Conservation (phyloP, 2,113 vertebrate species). For the Dicrurus megarhynchus region DNA sequence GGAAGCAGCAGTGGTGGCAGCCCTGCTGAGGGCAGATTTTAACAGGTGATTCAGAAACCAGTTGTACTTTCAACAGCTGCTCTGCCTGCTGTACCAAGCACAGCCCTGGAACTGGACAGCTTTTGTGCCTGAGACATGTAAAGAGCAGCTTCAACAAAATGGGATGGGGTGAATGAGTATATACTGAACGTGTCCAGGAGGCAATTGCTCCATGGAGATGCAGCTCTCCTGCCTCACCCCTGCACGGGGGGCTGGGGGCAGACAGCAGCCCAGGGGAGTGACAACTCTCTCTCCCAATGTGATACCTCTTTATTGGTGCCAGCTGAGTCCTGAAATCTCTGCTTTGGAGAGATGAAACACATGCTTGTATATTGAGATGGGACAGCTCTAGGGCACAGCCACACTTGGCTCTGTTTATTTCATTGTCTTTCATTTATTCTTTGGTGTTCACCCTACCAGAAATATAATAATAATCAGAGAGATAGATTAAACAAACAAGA, state of each 20-base stretch:
- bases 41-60: not conserved
- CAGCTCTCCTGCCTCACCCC: not conserved
- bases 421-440: conserved; percentile 31
- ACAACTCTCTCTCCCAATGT: not conserved
- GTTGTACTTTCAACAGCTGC: not conserved
- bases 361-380: not conserved
- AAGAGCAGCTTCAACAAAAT: not conserved
- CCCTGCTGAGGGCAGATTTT: not conserved
- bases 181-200: not conserved
- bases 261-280: not conserved
- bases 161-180: accelerated
- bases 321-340: conserved; percentile 37
- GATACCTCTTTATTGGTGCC: conserved; percentile 21
- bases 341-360: conserved; percentile 25
- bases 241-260: not conserved
- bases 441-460: conserved; percentile 2
- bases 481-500: conserved; percentile 34
- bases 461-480: conserved; percentile 29
- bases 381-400: conserved; percentile 30
- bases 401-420: conserved; percentile 38
- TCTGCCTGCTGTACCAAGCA: not conserved
- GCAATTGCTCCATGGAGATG: not conserved
- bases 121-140: not conserved
- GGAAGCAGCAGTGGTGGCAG: not conserved
- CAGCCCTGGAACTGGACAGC: not conserved